Evolutionary conservation across 2,888 invertebrate species (phyloP).

Genomic region (Diarsia dahlii): DNA sequence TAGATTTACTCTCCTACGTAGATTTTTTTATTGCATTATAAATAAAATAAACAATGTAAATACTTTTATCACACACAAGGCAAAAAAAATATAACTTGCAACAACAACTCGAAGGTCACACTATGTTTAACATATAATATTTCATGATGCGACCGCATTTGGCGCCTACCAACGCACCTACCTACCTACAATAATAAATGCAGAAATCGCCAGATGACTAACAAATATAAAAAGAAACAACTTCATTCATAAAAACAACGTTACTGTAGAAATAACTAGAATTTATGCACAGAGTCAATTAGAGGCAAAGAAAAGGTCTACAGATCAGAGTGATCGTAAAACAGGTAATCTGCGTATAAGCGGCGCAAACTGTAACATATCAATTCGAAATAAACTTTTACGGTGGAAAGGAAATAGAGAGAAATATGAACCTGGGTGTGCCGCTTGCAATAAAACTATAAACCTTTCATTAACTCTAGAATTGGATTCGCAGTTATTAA

Average conservation of each 20-base stretch:
- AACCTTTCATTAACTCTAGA: constrained; percentile 53
- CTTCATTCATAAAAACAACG: constrained; percentile 44
- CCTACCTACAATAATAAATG: constrained; percentile 25
- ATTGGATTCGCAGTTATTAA: constrained; percentile 65
- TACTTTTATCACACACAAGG: constrained; percentile 37
- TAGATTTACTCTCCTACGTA: constrained; percentile 27
- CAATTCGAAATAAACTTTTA: constrained; percentile 26
- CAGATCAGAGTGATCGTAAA: constrained; percentile 32
- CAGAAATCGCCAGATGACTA: constrained; percentile 32
- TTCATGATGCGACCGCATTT: constrained; percentile 60
- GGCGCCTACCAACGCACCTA: constrained; percentile 46
- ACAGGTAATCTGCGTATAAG: constrained; percentile 23
- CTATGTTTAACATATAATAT: constrained; percentile 55
- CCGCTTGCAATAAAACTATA: constrained; percentile 30
- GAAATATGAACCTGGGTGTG: constrained; percentile 19
- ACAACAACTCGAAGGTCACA: constrained; percentile 59
- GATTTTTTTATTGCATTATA: constrained; percentile 5
- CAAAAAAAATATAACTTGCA: constrained; percentile 52
- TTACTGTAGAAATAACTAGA: constrained; percentile 26
- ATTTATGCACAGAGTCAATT: constrained; percentile 25
- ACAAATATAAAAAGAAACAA: constrained; percentile 19
- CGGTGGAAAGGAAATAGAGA: constrained; percentile 25
- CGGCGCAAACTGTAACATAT: constrained; percentile 23
- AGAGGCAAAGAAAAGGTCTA: constrained; percentile 24
- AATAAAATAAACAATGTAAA: constrained; percentile 42